Evolutionary conservation across 2,797 vertebrate genomes (phyloP).

Genomic region (Numenius phaeopus): DNA sequence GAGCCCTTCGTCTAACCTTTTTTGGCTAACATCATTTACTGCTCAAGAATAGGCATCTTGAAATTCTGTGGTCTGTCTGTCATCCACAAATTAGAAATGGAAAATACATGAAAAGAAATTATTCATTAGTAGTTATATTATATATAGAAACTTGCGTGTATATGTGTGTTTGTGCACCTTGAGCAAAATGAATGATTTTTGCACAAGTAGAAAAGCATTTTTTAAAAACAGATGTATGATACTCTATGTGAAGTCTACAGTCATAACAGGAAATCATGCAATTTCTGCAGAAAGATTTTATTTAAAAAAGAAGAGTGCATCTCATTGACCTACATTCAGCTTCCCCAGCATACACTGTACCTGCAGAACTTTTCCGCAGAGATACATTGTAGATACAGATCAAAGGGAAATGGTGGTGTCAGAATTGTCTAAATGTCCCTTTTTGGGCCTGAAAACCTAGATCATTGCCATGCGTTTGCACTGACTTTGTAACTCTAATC

Average conservation of each 20-base stretch:
- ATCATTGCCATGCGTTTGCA: slow-evolving; percentile 52
- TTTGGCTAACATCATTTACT: slow-evolving; percentile 15
- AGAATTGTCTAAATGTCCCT: slow-evolving; percentile 67
- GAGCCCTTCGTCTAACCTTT: slow-evolving; percentile 26
- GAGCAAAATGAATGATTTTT: background rate
- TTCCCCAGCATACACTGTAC: slow-evolving; percentile 52
- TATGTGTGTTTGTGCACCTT: background rate
- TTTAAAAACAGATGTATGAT: slow-evolving; percentile 3
- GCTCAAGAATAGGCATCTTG: slow-evolving; percentile 51
- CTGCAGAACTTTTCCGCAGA: slow-evolving; percentile 73
- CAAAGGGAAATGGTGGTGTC: slow-evolving; percentile 58
- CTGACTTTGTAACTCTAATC: slow-evolving; percentile 72
- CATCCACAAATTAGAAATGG: slow-evolving; percentile 1
- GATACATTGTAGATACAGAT: slow-evolving; percentile 56
- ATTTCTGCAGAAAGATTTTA: slow-evolving; percentile 72
- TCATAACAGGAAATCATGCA: slow-evolving; percentile 78
- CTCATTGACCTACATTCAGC: slow-evolving; percentile 82
- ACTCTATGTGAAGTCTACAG: slow-evolving; percentile 50
- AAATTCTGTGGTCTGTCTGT: background rate
- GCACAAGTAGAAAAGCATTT: background rate
- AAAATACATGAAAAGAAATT: slow-evolving; percentile 20
- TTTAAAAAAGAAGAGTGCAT: slow-evolving; percentile 73
- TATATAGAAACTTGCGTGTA: background rate
- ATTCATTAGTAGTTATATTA: background rate
- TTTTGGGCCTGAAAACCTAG: slow-evolving; percentile 45